Percentiles rank a stretch among this genome's conserved stretches.
These are phyloP conservation scores for Tethea ocularis DNA, from an alignment of 2,888 invertebrate species.

Conservation along the genomic window DNA sequence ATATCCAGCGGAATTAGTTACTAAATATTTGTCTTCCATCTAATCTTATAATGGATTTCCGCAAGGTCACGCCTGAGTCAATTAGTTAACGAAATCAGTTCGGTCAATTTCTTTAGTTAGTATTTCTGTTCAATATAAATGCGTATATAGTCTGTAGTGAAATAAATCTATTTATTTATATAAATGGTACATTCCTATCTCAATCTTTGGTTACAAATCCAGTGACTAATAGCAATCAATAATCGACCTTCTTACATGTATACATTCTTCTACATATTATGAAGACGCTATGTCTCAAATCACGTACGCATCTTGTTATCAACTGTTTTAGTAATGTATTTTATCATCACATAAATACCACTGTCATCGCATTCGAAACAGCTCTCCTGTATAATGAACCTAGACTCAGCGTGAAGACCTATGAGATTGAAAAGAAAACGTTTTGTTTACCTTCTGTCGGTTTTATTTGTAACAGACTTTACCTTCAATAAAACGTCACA, in stretches of 20 bases:
- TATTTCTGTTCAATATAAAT: too few species aligned
- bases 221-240: not conserved
- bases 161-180: too few species aligned
- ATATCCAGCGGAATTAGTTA: too few species aligned
- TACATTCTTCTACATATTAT: not conserved
- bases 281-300: constrained; percentile 51
- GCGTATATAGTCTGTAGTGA: too few species aligned
- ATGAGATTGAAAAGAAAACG: not conserved
- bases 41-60: too few species aligned
- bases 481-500: not conserved
- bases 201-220: not conserved
- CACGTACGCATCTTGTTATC: constrained; percentile 75
- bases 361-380: too few species aligned
- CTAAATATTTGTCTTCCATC: too few species aligned
- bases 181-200: too few species aligned
- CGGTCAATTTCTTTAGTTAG: too few species aligned
- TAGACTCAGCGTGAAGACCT: not conserved
- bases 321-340: constrained; percentile 43
- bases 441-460: not conserved
- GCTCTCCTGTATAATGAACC: not conserved
- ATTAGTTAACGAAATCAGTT: not conserved
- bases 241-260: constrained; percentile 3
- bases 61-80: too few species aligned
- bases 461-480: not conserved
- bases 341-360: not conserved